Conservation (phyloP, 2,797 vertebrate genomes). For the Gymnoscopelus braueri region DNA sequence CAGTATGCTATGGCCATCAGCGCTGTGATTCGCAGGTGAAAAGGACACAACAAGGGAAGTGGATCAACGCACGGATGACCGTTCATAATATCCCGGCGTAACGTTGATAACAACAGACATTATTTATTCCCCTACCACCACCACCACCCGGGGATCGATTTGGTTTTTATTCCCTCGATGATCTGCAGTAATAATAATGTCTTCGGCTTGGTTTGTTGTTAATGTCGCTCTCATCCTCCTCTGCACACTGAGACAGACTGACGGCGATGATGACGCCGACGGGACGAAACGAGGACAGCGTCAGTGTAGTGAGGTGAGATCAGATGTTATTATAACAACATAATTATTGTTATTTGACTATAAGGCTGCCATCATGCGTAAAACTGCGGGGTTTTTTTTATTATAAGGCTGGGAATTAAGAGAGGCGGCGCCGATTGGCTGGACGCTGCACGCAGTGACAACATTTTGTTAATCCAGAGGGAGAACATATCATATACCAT, state of each 20-base stretch:
- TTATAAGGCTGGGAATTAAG: not conserved
- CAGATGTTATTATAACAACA: constrained; percentile 18
- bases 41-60: too few species aligned
- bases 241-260: constrained; percentile 54
- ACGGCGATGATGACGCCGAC: constrained; percentile 12
- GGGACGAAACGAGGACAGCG: constrained; percentile 54
- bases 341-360: not conserved
- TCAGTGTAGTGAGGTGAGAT: constrained; percentile 79
- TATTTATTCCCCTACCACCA: too few species aligned
- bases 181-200: constrained; percentile 60
- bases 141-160: not conserved
- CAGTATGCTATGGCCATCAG: too few species aligned
- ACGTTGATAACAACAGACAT: not conserved
- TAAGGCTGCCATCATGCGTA: not conserved
- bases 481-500: constrained; percentile 27
- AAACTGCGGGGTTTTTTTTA: constrained; percentile 1
- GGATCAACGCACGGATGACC: constrained; percentile 29
- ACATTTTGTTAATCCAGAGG: constrained; percentile 18
- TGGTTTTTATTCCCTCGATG: constrained; percentile 12
- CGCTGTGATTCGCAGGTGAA: too few species aligned
- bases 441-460: constrained; percentile 7
- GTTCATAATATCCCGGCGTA: not conserved
- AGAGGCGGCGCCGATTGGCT: not conserved
- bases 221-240: constrained; percentile 72
- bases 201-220: constrained; percentile 57